Conservation (phyloP, 2,113 vertebrate species). For the Coregonus clupeaformis region DNA sequence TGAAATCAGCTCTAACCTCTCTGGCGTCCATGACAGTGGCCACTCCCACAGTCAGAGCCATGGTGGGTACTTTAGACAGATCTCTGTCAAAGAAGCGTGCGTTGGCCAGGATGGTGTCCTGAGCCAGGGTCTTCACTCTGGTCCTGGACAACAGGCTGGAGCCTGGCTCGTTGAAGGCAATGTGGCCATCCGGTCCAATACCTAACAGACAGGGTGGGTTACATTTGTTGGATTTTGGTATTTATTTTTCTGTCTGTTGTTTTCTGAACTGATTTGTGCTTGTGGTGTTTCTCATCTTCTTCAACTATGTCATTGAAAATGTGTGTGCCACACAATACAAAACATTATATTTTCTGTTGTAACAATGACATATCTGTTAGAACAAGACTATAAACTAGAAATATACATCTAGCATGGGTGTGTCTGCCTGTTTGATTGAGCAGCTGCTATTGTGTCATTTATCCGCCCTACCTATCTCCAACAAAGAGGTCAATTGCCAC, state of each 20-base stretch:
- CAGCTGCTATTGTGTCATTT: not conserved
- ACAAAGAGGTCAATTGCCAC: too few relatives aligned
- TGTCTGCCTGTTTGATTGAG: not conserved
- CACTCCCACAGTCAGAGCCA: conserved; percentile 95
- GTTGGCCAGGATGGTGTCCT: conserved; percentile 95
- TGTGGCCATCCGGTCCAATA: conserved; percentile 95
- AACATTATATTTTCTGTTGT: not conserved
- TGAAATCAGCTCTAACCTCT: conserved; percentile 78
- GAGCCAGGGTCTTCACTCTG: conserved; percentile 92
- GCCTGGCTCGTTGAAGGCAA: conserved; percentile 98
- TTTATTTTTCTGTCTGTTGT: not conserved
- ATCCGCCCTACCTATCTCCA: not conserved
- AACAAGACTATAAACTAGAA: not conserved
- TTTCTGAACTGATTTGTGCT: not conserved
- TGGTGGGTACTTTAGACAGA: conserved; percentile 91
- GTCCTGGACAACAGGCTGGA: conserved; percentile 94
- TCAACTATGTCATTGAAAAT: not conserved
- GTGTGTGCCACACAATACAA: not conserved
- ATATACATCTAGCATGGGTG: not conserved
- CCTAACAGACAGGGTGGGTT: conserved; percentile 66
- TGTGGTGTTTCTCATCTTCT: not conserved
- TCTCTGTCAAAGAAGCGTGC: conserved; percentile 93
- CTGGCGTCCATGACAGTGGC: conserved; percentile 96
- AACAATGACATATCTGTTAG: not conserved
- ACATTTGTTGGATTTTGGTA: not conserved